Base-by-base conservation (phyloP, 2,797 vertebrate genomes). In the Phalloptychus januarius region DNA sequence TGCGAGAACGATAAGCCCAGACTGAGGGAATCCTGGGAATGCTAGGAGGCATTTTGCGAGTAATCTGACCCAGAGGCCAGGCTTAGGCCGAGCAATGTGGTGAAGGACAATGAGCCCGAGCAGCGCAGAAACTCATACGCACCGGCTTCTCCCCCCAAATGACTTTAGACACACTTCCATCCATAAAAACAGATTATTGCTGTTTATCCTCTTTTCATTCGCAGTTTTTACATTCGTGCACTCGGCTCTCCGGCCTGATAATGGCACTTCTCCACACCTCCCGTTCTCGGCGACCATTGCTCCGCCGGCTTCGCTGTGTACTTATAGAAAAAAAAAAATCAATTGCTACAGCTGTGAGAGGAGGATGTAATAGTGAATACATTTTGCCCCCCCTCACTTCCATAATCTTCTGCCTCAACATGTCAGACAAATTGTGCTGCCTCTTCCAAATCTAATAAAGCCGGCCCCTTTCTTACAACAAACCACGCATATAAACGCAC, bases 371-470 rank as follows among this genome's bases (percentile, higher is more conserved):
- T 92, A 84, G 87, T 90, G 93, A 95, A 94, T 93, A 91, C 90
- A 94, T 94, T 94, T 90, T 87, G 88, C 65, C 93, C 90, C 38
- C 91, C 92, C 88, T 84, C 85, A 80, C 78, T 58, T 93, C 90
- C 67, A 5, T 92, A 95, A 94, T 95, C 94, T 95, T 94, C 89
- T 94, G 83, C 91, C 88, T 94, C 93, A 95, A 94, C 91, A 91
- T 93, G 91, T 94, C 92, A 91, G 86, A 91, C 90, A 94, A 94
- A 95, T 94, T 94, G 91, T 94, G 89, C 93, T 91, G 93, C 91
- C 89, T 91, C 84, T 83, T 86, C 91, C 89, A 95, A 94, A 94
- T 94, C 90, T 93, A 93, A 95, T 93, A 93, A 84, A 94, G 86
- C 89, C 84, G 42, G 63, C 74, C 78, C 83, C 69, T 87, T 71